Conservation (phyloP, 2,113 vertebrate genomes). For the Lagopus muta region DNA sequence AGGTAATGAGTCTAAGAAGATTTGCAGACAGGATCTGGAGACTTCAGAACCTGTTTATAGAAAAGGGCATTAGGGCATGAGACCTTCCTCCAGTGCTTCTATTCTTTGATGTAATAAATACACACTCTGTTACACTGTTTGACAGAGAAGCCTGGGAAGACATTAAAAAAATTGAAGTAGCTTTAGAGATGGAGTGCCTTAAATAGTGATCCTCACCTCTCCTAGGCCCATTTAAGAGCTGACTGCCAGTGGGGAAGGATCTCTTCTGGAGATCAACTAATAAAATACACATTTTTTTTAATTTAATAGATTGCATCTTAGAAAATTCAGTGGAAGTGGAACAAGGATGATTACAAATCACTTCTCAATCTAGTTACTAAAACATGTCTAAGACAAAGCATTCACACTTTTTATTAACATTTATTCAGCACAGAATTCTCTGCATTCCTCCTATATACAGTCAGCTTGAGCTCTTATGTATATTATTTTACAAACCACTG, state of each 20-base stretch:
- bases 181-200: not conserved
- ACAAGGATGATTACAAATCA: slow-evolving; percentile 1
- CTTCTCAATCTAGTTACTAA: not conserved
- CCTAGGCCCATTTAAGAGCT: too few species aligned
- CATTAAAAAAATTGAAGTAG: not conserved
- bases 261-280: too few species aligned
- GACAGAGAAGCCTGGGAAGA: too few species aligned
- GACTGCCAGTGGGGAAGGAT: too few species aligned
- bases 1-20: too few species aligned
- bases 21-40: too few species aligned
- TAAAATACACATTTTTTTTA: not conserved
- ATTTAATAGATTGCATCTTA: slow-evolving; percentile 4
- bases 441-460: fast-evolving
- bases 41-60: too few species aligned
- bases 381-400: not conserved
- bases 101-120: too few species aligned
- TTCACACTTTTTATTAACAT: not conserved
- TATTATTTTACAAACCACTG: not conserved
- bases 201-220: too few species aligned
- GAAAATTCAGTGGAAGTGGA: not conserved
- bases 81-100: too few species aligned
- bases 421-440: not conserved
- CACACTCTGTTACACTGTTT: too few species aligned
- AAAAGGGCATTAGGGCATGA: too few species aligned
- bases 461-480: not conserved